Evolutionary conservation across 2,113 vertebrate genomes (phyloP), one percentile per base, ranked within the genome.

Genomic region (Syngnathus scovelli): DNA sequence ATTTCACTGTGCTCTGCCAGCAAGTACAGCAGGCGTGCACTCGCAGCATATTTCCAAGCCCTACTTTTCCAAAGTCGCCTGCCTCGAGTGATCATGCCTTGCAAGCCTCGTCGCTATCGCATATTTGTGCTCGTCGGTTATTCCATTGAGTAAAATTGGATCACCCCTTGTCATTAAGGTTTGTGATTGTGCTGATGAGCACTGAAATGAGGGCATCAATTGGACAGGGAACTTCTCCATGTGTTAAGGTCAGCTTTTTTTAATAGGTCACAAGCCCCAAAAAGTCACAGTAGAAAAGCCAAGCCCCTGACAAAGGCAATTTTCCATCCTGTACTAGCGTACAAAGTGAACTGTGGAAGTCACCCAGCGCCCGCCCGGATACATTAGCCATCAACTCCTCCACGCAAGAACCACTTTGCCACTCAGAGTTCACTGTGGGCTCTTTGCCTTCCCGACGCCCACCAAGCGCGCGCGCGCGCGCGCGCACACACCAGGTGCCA

Each of bases 401-500:
- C 82, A 44, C 76, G 52, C 61, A 74, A 51, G 76, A 77, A 72
- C 69, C 75, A 74, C 73, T 78, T 81, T 70, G 52, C 75, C 79
- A 61, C 79, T 76, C 74, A 70, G 64, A 75, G 80, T 80, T 87
- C 78, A 83, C 75, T 77, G 70, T 69, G 13, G 33, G 58, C 49
- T 27, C 41, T 33, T 46, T 21, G 54, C 46, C 55, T 68, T 43
- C 76, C 82, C 61, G 55, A 75, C 83, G 75, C 85, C 85, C 69
- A 87, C 83, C 80, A 75, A 83, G 83, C 87, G 87, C 88, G 27
- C 27, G 3, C 3, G 83, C 87, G 87, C 88, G 27, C 27, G 3
- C 27, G 2, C 27, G 2, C 27, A 27, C 27, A 76, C 89, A 88
- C 88, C 89, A 90, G 90, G 89, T 91, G 89, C 84, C 81, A 74